Base-by-base conservation (phyloP, 2,113 vertebrate genomes). In the Porphyrio hochstetteri region DNA sequence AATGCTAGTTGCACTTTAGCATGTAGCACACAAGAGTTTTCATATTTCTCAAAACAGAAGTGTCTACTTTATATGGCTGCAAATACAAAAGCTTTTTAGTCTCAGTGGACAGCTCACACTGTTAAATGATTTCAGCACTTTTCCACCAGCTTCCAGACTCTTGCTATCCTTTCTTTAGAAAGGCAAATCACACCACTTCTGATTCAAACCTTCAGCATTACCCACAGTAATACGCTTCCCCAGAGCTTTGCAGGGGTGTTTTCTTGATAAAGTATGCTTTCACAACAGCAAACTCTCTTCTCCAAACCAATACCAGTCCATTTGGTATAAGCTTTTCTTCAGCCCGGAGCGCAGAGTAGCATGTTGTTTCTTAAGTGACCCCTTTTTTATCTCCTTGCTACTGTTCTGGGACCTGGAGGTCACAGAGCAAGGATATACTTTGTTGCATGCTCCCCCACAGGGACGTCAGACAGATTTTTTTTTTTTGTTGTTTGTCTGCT, bases 281-380 rank as follows among this genome's bases (percentile, higher is more conserved):
- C 4, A 83, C 19, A 74, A 70, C 10, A 81, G 59, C 16, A 16
- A 69, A 81, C 11, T 57, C 2, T 40, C 14, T 86, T 10, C 23
- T 92, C 72, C 40, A 86, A 81, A 76, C 6, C 53, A 21, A 86
- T 11, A 20, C 17, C 29, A 14, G 19, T 28, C 46, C 31, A 31
- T 24, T 48, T 25, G 1, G 9, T 29, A 27, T 4, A 65, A 72
- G 36, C 15, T 24, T 36, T 57, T 59, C 29, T 67, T 70, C 38
- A 71, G 15, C 13, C 31, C 0, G 19, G 13, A 86, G 60, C 14
- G 10, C 28, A 70, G 55, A 13, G 10, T 23, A 70, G 72, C 15
- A 40, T 0, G 0, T 4, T 75, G 17, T 23, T 70, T 61, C 50
- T 67, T 21, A 86, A n/a, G 11, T 9, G 11, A 67, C 24, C 15